Conservation (phyloP, 2,888 invertebrate species). For the Caenorhabditis sp. region DNA sequence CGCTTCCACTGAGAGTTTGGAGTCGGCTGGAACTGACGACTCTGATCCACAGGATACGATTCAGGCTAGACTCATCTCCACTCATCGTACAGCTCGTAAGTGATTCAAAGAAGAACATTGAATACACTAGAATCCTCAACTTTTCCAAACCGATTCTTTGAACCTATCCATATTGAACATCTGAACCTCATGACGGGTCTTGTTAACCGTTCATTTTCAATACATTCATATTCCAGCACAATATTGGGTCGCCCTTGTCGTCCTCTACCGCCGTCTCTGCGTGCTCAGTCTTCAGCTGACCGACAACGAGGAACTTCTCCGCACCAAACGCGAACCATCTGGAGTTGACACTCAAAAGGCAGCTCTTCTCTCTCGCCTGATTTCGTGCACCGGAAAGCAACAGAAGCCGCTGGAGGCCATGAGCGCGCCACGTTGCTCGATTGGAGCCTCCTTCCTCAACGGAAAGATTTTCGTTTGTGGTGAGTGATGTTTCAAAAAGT, state of each 20-base stretch:
- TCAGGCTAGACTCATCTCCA: slow-evolving; percentile 79
- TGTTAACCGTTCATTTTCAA: neutral
- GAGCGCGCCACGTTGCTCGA: slow-evolving; percentile 88
- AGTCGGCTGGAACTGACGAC: slow-evolving; percentile 73
- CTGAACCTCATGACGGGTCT: no score
- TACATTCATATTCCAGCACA: slow-evolving; percentile 71
- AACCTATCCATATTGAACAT: no score
- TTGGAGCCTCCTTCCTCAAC: slow-evolving; percentile 88
- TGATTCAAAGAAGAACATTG: no score
- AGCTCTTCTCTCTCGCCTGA: slow-evolving; percentile 72
- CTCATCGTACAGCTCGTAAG: slow-evolving; percentile 79
- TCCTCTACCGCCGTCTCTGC: slow-evolving; percentile 87
- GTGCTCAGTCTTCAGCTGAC: slow-evolving; percentile 85
- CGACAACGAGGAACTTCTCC: slow-evolving; percentile 78
- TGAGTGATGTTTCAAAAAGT: slow-evolving; percentile 73
- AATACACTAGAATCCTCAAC: no score
- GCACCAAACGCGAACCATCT: slow-evolving; percentile 56
- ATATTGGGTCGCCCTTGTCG: slow-evolving; percentile 87
- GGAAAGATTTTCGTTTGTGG: slow-evolving; percentile 90
- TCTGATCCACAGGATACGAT: slow-evolving; percentile 79
- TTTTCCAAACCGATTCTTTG: no score
- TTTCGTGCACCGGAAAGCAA: slow-evolving; percentile 71
- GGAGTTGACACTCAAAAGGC: slow-evolving; percentile 62
- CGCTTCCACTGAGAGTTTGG: slow-evolving; percentile 74
- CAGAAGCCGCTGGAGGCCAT: slow-evolving; percentile 86